A percentile compares a stretch with the other conserved stretches of the same genome.
phyloP scores from a whole-genome alignment of 37 sponge, comb jelly and placozoan species.

The Aplysina aerophoba region DNA sequence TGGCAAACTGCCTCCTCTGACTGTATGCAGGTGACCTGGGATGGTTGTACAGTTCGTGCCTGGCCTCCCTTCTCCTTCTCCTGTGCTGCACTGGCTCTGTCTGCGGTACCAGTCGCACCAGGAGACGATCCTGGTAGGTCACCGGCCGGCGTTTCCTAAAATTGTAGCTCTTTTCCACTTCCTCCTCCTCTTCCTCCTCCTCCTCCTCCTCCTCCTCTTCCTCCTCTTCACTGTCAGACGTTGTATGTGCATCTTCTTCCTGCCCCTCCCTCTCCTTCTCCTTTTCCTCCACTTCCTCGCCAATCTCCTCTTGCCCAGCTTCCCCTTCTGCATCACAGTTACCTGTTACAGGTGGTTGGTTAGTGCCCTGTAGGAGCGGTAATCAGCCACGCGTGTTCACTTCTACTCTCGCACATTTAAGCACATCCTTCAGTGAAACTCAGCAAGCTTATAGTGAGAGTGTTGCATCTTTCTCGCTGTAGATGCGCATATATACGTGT shows the following conservation, averaged over 20 bases:
- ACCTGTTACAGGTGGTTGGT: neutral
- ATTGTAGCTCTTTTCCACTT: constrained; percentile 59
- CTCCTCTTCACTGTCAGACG: constrained; percentile 35
- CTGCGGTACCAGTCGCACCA: constrained; percentile 36
- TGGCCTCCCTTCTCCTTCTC: neutral
- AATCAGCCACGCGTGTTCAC: neutral
- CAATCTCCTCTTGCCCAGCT: constrained; percentile 49
- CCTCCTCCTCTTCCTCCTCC: constrained; percentile 59
- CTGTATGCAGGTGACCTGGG: constrained; percentile 28
- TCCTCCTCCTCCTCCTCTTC: constrained; percentile 19
- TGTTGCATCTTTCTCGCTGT: too few relatives aligned
- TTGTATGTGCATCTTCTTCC: neutral
- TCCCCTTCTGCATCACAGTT: neutral
- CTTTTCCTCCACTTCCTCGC: constrained; percentile 33
- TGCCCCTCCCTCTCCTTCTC: constrained; percentile 46
- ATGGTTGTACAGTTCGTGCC: neutral
- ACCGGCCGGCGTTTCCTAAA: constrained; percentile 84
- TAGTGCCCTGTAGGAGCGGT: neutral
- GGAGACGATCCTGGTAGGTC: constrained; percentile 77
- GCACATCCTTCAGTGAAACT: too few relatives aligned
- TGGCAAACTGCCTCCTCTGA: constrained; percentile 2
- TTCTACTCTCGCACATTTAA: too few relatives aligned
- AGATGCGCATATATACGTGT: too few relatives aligned
- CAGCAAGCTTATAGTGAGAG: too few relatives aligned
- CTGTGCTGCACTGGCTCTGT: neutral